Evolutionary conservation across 2,888 invertebrate species (phyloP).

Genomic region (Stictocephala bisonia): DNA sequence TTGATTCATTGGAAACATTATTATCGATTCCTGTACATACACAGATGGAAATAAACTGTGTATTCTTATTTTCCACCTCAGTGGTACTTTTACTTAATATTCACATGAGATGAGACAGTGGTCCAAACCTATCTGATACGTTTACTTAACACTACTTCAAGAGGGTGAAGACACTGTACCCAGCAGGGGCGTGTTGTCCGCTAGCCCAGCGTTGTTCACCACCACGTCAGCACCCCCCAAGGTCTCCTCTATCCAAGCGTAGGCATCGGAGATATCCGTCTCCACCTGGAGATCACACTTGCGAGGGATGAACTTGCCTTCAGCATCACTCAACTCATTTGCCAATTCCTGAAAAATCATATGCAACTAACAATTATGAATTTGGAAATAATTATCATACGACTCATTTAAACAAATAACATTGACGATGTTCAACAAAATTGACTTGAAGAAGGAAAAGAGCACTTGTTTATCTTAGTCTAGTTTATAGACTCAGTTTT

Average conservation of each 20-base stretch:
- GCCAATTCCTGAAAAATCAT: conserved; percentile 9
- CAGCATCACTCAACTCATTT: background rate
- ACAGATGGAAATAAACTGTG: too few species aligned
- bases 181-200: conserved; percentile 23
- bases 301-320: conserved; percentile 47
- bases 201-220: conserved; percentile 71
- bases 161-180: background rate
- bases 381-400: background rate
- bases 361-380: too few species aligned
- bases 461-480: too few species aligned
- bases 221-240: conserved; percentile 70
- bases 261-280: conserved; percentile 58
- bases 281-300: conserved; percentile 61
- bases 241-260: conserved; percentile 64
- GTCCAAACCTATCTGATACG: too few species aligned
- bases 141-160: background rate
- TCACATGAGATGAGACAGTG: too few species aligned
- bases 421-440: background rate
- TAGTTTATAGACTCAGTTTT: too few species aligned
- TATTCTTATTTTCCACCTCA: too few species aligned
- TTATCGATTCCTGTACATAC: too few species aligned
- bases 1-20: too few species aligned
- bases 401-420: background rate
- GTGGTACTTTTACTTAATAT: too few species aligned
- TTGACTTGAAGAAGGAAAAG: too few species aligned